Percentiles rank a stretch among this genome's conserved stretches.
Conservation (phyloP, 2,888 invertebrate genomes). For the Drosophila testacea region DNA sequence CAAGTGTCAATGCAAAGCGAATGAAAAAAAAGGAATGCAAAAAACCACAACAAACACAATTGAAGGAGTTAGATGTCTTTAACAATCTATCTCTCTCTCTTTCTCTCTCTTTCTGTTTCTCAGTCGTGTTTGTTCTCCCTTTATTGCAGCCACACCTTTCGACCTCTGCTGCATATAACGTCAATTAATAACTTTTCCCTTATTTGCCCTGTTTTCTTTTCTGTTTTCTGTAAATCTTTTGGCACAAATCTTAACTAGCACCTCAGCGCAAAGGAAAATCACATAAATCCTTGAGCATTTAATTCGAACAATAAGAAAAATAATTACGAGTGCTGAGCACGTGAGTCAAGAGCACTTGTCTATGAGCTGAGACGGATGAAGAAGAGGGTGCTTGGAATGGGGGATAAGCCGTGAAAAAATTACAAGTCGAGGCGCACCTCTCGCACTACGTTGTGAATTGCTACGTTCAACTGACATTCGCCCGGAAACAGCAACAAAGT, state of each 20-base stretch:
- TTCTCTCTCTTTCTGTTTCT: neutral
- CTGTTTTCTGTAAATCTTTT: slow-evolving; percentile 42
- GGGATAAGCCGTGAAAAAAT: slow-evolving; percentile 77
- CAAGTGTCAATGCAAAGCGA: slow-evolving; percentile 69
- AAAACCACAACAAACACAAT: slow-evolving; percentile 33
- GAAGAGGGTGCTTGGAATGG: neutral
- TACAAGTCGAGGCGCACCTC: slow-evolving; percentile 65
- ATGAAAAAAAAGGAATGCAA: slow-evolving; percentile 29
- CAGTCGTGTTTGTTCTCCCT: neutral
- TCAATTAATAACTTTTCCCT: slow-evolving; percentile 71
- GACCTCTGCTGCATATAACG: slow-evolving; percentile 31
- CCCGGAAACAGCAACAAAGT: slow-evolving; percentile 74
- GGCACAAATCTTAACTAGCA: slow-evolving; percentile 63
- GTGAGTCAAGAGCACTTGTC: slow-evolving; percentile 76
- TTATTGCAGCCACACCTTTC: slow-evolving; percentile 30
- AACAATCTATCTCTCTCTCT: neutral
- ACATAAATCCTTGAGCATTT: slow-evolving; percentile 79
- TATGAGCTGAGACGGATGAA: slow-evolving; percentile 11
- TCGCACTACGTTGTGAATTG: slow-evolving; percentile 32
- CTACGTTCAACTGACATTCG: slow-evolving; percentile 59
- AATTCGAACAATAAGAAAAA: slow-evolving; percentile 81
- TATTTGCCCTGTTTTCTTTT: slow-evolving; percentile 4
- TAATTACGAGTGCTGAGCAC: slow-evolving; percentile 81
- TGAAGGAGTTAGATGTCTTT: slow-evolving; percentile 1
- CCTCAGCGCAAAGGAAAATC: slow-evolving; percentile 46